A percentile compares a stretch with the other conserved stretches of the same genome.
phyloP scores from a whole-genome alignment of 1,140 invertebrate genomes.

The honey bee (Apis mellifera) region Amel_HAv3.1 CM009935.2:7447001-7447500 shows the following conservation, averaged over 20 bases:
- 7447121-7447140: constrained; percentile 53
- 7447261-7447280: constrained; percentile 15
- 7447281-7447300: not conserved
- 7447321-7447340: not conserved
- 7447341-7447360: constrained; percentile 12
- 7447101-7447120: constrained; percentile 35
- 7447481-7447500: constrained; percentile 46
- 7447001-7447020: constrained; percentile 54
- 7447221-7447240: constrained; percentile 7
- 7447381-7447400: constrained; percentile 37
- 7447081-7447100: constrained; percentile 26
- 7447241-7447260: not conserved
- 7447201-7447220: constrained; percentile 2
- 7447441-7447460: constrained; percentile 26
- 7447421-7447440: constrained; percentile 46
- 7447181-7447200: constrained; percentile 7
- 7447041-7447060: constrained; percentile 5
- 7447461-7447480: constrained; percentile 21
- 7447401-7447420: constrained; percentile 53
- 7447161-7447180: constrained; percentile 32
- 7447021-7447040: constrained; percentile 39
- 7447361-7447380: constrained; percentile 49
- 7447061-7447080: constrained; percentile 42
- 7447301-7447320: constrained; percentile 8
- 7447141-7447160: constrained; percentile 19